Base-by-base conservation (phyloP, 2,888 invertebrate genomes). In the Brenthis daphne region DNA sequence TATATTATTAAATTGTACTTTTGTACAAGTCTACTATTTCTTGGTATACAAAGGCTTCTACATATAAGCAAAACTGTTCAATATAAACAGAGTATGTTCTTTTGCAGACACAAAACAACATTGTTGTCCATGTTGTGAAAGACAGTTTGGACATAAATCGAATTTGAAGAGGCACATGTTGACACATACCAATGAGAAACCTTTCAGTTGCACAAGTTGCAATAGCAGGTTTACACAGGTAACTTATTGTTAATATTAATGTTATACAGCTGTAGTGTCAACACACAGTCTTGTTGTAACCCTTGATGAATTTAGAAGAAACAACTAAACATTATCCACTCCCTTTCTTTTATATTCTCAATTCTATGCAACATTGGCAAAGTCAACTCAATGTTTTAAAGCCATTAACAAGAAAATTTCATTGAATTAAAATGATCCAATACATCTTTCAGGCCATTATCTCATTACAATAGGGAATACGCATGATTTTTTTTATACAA, bases 131-230 rank as follows among this genome's bases (percentile, higher is more conserved):
- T 74, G 77, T 11, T 92, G 92, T 68, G 72, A 80, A 0, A 76
- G 73, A 69, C 76, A 76, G 20, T 92, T 92, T 69, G 85, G 77
- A 47, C 87, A 91, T 71, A 85, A 85, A 70, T 89, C 89, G 0
- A 92, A 92, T 73, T 72, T 92, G 50, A 87, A 84, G 67, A 77
- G 90, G 2, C 92, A 92, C 66, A 81, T 86, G 82, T 68, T 85
- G 1, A 76, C 74, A 0, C 92, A 92, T 64, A 83, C 75, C 4
- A 79, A 82, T 2, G 85, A 84, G 64, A 89, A 85, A 69, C 85
- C 86, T 0, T 91, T 81, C 71, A 77, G 79, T 29, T 92, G 92
- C 72, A 65, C 76, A 0, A 85, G 85, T 0, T 92, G 92, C 64
- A 82, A 84, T 2, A 83, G 77, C 47, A 78, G 84, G 72, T 92